Base-by-base conservation (phyloP, 2,797 vertebrate genomes). In the Lateolabrax maculatus region DNA sequence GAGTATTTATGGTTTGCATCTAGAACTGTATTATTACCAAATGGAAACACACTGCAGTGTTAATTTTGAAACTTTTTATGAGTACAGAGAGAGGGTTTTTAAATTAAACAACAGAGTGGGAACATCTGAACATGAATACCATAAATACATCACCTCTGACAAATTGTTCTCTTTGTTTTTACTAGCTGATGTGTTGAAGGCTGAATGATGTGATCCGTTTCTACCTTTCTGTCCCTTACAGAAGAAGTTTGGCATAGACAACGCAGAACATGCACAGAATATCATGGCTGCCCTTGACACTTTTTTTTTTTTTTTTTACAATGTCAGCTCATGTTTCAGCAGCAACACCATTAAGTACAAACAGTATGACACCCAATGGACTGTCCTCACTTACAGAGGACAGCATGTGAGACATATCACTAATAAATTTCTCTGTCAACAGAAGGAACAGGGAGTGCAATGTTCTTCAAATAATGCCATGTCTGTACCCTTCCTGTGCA, bases 281-380 rank as follows among this genome's bases (percentile, higher is more conserved):
- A 34, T 62, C 61, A 57, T 62, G 41, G 48, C 52, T 36, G 57
- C 46, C 37, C 37, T 77, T 72, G 62, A 37, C 48, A 27, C 1
- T 44, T 58, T 25, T 36, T 56, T 66, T 41, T 52, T 23, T n/a
- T n/a, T 57, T 34, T 63, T 41, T 16, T 0, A 60, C n/a, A 19
- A 19, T 18, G 57, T 62, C 52, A 56, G 68, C 62, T 87, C 76
- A 53, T 52, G 72, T 85, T 89, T 81, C 80, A 79, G 71, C 2
- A 69, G 53, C 25, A 56, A 5, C 6, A 61, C 1, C 23, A 21
- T 34, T 16, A 46, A 71, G n/a, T 67, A 56, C 29, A 62, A 51
- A 53, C 77, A 63, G 23, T 36, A 7, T 37, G 64, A 71, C 64
- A 81, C 53, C 8, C 46, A 55, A 27, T 2, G 2, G 53, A 39